phyloP scores from a whole-genome alignment of 30 jellyfish, hydroid and myxozoan genomes.

The Aurelia aurita region DNA sequence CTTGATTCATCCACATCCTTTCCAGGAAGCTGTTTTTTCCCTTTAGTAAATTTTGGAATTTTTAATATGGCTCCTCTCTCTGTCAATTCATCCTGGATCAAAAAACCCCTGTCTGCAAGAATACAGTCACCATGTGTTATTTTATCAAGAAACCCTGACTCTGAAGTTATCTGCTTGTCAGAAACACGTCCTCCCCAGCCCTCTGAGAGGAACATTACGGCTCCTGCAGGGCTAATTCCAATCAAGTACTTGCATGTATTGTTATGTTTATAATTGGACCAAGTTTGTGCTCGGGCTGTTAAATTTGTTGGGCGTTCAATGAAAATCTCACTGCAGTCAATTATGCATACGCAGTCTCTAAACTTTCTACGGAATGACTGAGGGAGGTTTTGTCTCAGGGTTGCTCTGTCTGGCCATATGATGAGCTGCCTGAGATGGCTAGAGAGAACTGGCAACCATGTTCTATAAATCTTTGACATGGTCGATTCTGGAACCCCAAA shows the following conservation, averaged over 20 bases:
- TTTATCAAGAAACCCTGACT: slow-evolving; percentile 36
- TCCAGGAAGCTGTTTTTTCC: slow-evolving; percentile 44
- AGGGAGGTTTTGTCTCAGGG: slow-evolving; percentile 9
- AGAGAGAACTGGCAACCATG: slow-evolving; percentile 8
- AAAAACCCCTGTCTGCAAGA: slow-evolving; percentile 62
- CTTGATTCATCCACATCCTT: slow-evolving; percentile 22
- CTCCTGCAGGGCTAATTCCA: slow-evolving; percentile 10
- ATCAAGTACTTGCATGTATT: slow-evolving; percentile 7
- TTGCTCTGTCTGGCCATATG: not conserved
- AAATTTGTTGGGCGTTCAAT: slow-evolving; percentile 9
- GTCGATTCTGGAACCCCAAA: slow-evolving; percentile 16
- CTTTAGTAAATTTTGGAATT: slow-evolving; percentile 73
- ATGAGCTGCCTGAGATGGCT: not conserved
- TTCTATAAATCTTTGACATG: slow-evolving; percentile 10
- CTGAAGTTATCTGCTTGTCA: slow-evolving; percentile 27
- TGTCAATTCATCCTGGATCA: slow-evolving; percentile 62
- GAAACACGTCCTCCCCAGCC: slow-evolving; percentile 65
- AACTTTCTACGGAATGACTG: not conserved
- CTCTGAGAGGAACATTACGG: slow-evolving; percentile 14
- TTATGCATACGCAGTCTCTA: slow-evolving; percentile 17
- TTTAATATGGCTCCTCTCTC: slow-evolving; percentile 38
- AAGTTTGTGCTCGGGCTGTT: slow-evolving; percentile 5
- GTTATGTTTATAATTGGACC: slow-evolving; percentile 43
- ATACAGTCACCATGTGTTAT: slow-evolving; percentile 44
- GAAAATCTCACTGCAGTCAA: slow-evolving; percentile 42